phyloP scores from a whole-genome alignment of 2,113 vertebrate genomes.

The Ciconia maguari region DNA sequence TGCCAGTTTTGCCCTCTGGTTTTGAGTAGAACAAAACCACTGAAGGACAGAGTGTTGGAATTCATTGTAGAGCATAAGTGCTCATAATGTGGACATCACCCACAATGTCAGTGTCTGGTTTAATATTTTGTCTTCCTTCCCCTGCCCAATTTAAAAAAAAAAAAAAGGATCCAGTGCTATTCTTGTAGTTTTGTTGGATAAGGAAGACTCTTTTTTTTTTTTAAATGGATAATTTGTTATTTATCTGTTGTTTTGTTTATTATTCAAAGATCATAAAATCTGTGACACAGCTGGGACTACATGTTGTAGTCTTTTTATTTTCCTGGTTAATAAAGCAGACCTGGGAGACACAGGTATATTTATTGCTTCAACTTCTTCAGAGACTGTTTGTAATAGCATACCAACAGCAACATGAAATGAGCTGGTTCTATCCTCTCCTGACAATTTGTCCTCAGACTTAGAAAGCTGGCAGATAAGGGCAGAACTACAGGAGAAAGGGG shows the following conservation, averaged over 20 bases:
- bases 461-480: not conserved
- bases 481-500: not conserved
- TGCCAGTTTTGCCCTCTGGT: not conserved
- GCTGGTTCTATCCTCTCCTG: not conserved
- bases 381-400: not conserved
- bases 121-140: not conserved
- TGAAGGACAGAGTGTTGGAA: not conserved
- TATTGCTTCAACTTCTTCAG: not conserved
- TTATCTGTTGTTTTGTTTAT: not conserved
- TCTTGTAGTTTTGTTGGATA: not conserved
- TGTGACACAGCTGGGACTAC: not conserved
- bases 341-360: not conserved
- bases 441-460: not conserved
- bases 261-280: not conserved
- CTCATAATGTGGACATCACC: not conserved
- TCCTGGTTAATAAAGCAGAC: not conserved
- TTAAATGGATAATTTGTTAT: not conserved
- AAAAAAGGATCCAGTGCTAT: not conserved
- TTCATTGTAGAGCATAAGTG: not conserved
- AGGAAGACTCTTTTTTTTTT: not conserved
- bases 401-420: not conserved
- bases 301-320: not conserved
- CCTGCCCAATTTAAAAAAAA: fast-evolving
- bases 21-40: not conserved
- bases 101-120: not conserved